phyloP scores from a whole-genome alignment of 2,797 vertebrate genomes.

The Molossus molossus region DNA sequence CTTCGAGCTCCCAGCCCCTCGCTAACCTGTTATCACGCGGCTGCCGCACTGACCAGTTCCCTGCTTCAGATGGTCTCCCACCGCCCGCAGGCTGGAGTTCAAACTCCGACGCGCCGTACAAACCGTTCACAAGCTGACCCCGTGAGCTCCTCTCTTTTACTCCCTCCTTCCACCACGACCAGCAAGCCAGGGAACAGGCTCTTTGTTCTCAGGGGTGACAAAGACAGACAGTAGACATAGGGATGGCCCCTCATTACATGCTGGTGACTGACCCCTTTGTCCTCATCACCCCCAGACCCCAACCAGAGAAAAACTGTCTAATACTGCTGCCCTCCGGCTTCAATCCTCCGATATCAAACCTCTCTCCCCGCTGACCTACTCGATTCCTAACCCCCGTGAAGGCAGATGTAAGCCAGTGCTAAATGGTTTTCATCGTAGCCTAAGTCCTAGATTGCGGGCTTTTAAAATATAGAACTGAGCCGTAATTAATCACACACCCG shows the following conservation, averaged over 20 bases:
- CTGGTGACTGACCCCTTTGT: constrained; percentile 36
- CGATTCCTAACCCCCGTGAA: neutral
- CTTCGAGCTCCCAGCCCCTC: constrained; percentile 33
- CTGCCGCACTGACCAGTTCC: constrained; percentile 38
- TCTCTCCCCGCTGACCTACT: neutral
- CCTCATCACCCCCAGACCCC: neutral
- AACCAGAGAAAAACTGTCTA: constrained; percentile 9
- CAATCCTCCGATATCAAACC: neutral
- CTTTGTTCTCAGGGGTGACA: constrained; percentile 79
- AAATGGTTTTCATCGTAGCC: constrained; percentile 49
- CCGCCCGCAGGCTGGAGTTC: constrained; percentile 61
- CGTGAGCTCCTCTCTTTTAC: neutral
- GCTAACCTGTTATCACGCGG: constrained; percentile 28
- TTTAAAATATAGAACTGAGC: constrained; percentile 70
- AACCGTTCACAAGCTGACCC: constrained; percentile 74
- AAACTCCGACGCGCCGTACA: constrained; percentile 50
- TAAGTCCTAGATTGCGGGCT: constrained; percentile 61
- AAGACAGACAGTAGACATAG: neutral
- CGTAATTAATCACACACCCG: constrained; percentile 75
- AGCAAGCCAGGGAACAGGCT: constrained; percentile 13
- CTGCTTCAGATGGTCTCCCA: constrained; percentile 62
- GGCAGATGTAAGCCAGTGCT: neutral
- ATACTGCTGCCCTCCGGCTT: neutral
- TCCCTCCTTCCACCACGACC: neutral
- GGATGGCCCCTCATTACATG: neutral